Evolutionary conservation across 2,113 vertebrate genomes (phyloP).

Genomic region (Aptenodytes patagonicus): DNA sequence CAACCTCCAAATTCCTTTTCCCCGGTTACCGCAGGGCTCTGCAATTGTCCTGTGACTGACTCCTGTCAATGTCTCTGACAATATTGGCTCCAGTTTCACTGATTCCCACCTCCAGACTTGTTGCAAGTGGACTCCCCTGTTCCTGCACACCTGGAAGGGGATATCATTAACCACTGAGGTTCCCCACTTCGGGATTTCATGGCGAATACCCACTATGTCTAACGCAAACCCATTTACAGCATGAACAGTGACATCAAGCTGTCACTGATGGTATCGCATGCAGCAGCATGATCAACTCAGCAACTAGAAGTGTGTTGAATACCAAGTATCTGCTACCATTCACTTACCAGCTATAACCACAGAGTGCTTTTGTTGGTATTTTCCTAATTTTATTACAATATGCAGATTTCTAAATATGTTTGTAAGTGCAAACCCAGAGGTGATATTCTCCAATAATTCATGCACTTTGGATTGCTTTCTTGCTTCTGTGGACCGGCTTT

Average conservation of each 20-base stretch:
- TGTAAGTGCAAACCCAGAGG: neutral
- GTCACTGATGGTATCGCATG: neutral
- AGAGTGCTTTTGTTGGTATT: neutral
- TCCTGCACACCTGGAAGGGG: neutral
- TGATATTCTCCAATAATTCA: neutral
- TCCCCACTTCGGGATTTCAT: neutral
- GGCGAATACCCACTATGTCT: neutral
- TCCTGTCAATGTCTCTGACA: neutral
- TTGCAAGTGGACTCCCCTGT: neutral
- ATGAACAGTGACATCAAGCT: slow-evolving; percentile 5
- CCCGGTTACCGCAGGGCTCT: neutral
- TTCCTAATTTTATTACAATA: neutral
- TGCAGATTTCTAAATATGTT: neutral
- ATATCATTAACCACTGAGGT: rapidly evolving
- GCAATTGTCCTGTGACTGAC: neutral
- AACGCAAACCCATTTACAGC: neutral
- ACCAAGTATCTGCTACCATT: neutral
- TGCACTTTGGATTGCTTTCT: neutral
- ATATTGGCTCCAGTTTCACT: neutral
- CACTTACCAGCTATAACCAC: too few relatives aligned
- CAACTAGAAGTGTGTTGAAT: too few relatives aligned
- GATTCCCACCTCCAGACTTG: rapidly evolving
- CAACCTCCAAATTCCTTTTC: neutral
- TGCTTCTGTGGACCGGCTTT: neutral
- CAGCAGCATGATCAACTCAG: neutral